phyloP scores from a whole-genome alignment of 2,888 invertebrate genomes.

The Lingula anatina region DNA sequence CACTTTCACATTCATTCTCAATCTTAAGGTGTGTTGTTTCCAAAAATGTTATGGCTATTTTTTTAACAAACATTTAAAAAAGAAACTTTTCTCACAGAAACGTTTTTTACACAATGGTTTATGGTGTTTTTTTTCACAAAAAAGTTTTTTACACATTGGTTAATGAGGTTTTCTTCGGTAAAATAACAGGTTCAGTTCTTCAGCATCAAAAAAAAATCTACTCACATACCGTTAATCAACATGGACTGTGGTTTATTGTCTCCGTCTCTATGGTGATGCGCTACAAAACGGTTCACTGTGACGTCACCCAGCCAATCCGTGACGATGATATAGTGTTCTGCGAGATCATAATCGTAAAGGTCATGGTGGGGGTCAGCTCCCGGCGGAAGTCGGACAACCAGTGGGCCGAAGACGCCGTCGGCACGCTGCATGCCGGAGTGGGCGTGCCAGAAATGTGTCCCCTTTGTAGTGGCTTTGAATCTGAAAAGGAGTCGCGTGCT shows the following conservation, averaged over 20 bases:
- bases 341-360: slow-evolving; percentile 82
- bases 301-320: slow-evolving; percentile 77
- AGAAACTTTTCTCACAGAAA: no score
- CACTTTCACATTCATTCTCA: no score
- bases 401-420: slow-evolving; percentile 35
- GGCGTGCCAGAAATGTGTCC: slow-evolving; percentile 45
- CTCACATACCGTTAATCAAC: slow-evolving; percentile 78
- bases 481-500: slow-evolving; percentile 12
- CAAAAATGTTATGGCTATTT: no score
- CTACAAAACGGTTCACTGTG: slow-evolving; percentile 69
- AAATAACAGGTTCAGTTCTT: no score
- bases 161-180: no score
- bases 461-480: slow-evolving; percentile 29
- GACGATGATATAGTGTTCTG: slow-evolving; percentile 78
- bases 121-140: no score
- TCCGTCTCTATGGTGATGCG: no score
- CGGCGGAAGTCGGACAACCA: slow-evolving; percentile 54
- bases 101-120: no score
- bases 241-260: slow-evolving; percentile 77
- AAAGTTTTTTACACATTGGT: no score
- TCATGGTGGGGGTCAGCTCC: slow-evolving; percentile 81
- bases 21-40: no score
- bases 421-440: slow-evolving; percentile 38
- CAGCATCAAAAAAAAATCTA: no score
- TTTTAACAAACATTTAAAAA: no score